These are phyloP conservation scores for Eulemur coronatus DNA, from an alignment of 2,797 vertebrate species.

Conservation along the genomic window DNA sequence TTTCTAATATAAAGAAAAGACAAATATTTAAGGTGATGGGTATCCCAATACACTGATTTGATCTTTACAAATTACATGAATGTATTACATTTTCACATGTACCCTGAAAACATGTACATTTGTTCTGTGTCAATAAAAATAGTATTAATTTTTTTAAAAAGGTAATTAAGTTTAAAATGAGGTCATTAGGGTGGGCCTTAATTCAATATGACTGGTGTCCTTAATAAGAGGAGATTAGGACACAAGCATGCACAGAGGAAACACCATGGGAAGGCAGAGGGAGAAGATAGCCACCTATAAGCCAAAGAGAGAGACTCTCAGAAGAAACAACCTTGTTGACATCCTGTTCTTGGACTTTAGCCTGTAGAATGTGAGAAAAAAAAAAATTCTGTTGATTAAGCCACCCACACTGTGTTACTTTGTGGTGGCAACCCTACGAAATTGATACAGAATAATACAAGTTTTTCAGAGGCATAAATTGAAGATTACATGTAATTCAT, in stretches of 20 bases:
- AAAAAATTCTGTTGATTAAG: background rate
- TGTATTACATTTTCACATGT: background rate
- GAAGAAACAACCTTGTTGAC: background rate
- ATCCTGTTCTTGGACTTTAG: background rate
- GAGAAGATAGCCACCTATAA: background rate
- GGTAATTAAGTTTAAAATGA: background rate
- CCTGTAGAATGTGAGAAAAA: background rate
- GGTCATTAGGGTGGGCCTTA: background rate
- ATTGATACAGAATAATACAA: background rate
- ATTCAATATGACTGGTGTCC: background rate
- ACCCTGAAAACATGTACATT: background rate
- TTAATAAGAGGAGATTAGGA: background rate
- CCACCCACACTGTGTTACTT: background rate
- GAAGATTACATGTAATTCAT: background rate
- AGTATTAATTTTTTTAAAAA: background rate
- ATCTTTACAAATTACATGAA: background rate
- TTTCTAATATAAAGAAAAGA: background rate
- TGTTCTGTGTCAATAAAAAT: background rate
- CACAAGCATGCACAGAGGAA: background rate
- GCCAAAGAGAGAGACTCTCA: background rate
- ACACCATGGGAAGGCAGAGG: background rate
- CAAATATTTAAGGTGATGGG: background rate
- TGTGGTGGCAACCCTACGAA: background rate
- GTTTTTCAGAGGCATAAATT: background rate
- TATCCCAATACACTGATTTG: background rate